Evolutionary conservation across 2,888 invertebrate genomes (phyloP).

Genomic region (Melolontha melolontha): DNA sequence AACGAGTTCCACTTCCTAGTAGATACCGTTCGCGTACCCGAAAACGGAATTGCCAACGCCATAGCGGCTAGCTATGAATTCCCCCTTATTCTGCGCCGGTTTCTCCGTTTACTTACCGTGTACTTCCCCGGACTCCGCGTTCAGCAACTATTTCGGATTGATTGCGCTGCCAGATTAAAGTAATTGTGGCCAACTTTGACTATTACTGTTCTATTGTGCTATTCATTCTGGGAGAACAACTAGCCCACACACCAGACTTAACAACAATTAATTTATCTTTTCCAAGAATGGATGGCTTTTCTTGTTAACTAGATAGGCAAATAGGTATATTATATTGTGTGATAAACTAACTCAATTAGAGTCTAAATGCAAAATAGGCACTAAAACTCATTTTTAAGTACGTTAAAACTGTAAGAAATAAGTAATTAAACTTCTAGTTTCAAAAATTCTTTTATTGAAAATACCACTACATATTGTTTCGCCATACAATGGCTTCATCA

Average conservation of each 20-base stretch:
- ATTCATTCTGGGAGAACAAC: slow-evolving; percentile 57
- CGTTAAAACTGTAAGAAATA: too few relatives aligned
- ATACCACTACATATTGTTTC: too few relatives aligned
- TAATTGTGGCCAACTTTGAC: slow-evolving; percentile 65
- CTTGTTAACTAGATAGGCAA: background rate
- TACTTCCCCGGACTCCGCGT: slow-evolving; percentile 12
- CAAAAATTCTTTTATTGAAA: too few relatives aligned
- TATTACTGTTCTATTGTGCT: slow-evolving; percentile 63
- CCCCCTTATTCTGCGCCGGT: slow-evolving; percentile 28
- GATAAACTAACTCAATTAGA: slow-evolving; percentile 41
- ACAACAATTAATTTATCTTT: slow-evolving; percentile 37
- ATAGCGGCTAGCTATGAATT: slow-evolving; percentile 20
- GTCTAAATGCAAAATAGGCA: background rate
- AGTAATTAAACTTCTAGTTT: too few relatives aligned
- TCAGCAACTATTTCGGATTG: slow-evolving; percentile 55
- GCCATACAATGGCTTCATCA: too few relatives aligned
- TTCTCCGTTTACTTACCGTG: slow-evolving; percentile 21
- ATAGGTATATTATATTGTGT: slow-evolving; percentile 19
- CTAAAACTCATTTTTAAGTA: too few relatives aligned
- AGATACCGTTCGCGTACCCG: slow-evolving; percentile 30
- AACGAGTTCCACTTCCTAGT: slow-evolving; percentile 4
- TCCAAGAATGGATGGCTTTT: slow-evolving; percentile 14
- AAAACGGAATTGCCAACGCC: slow-evolving; percentile 18
- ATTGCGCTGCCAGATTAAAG: slow-evolving; percentile 63
- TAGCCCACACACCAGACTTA: slow-evolving; percentile 30